Percentiles rank a stretch among this genome's conserved stretches.
These are phyloP conservation scores for Petrocephalus microphthalmus DNA, from an alignment of 2,113 vertebrate species.

Conservation along the genomic window DNA sequence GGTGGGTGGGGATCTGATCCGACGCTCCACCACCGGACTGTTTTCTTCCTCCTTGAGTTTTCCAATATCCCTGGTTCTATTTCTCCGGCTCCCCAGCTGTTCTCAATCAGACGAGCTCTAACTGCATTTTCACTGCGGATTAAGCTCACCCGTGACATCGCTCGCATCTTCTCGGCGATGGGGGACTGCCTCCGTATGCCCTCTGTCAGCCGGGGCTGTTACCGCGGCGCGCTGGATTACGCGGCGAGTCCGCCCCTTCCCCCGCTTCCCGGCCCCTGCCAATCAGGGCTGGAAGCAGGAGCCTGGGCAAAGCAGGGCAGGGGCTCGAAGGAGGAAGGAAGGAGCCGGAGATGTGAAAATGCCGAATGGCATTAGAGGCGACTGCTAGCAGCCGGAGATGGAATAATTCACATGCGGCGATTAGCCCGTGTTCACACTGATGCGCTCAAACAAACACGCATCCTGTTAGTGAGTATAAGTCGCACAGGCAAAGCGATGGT, in stretches of 20 bases:
- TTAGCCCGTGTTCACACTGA: not conserved
- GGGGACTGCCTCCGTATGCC: constrained; percentile 41
- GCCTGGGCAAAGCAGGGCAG: not conserved
- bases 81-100: constrained; percentile 45
- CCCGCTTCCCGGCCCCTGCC: constrained; percentile 7
- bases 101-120: constrained; percentile 40
- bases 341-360: not conserved
- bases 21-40: not conserved
- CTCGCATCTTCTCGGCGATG: constrained; percentile 52
- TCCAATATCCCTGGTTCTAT: constrained; percentile 35
- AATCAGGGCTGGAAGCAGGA: not conserved
- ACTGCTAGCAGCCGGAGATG: not conserved
- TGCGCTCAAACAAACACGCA: not conserved
- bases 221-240: constrained; percentile 59
- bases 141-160: constrained; percentile 42
- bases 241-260: constrained; percentile 41
- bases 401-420: not conserved
- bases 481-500: not conserved
- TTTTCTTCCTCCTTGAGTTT: constrained; percentile 9
- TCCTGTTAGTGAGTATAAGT: not conserved
- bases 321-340: not conserved
- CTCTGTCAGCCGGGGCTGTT: constrained; percentile 54
- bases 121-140: constrained; percentile 48
- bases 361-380: not conserved
- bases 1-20: constrained; percentile 47